Evolutionary conservation across 2,888 invertebrate genomes (phyloP).

Genomic region (Notocelia uddmanniana): DNA sequence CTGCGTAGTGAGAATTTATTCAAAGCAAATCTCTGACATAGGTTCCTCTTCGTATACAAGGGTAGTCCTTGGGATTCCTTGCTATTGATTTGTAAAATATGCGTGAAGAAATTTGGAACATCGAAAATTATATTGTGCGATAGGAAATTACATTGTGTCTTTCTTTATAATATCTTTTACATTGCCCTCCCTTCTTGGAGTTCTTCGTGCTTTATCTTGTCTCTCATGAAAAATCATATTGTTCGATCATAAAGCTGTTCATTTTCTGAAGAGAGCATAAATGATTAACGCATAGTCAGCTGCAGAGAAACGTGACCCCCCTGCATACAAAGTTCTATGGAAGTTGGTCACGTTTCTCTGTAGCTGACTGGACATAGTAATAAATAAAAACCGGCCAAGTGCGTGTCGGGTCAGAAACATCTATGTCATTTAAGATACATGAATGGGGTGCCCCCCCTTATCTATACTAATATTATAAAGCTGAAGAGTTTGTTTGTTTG

Average conservation of each 20-base stretch:
- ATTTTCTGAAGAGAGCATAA: constrained; percentile 16
- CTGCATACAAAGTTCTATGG: too few relatives aligned
- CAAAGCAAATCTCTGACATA: constrained; percentile 19
- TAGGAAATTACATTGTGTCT: constrained; percentile 7
- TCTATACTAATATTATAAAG: too few relatives aligned
- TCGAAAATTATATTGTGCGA: constrained; percentile 1
- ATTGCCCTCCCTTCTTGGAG: neutral
- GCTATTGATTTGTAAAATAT: constrained; percentile 19
- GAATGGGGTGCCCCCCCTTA: too few relatives aligned
- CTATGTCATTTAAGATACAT: too few relatives aligned
- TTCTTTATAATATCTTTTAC: constrained; percentile 15
- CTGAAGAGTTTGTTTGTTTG: too few relatives aligned
- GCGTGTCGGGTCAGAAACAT: too few relatives aligned
- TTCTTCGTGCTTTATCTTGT: constrained; percentile 11
- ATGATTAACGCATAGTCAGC: constrained; percentile 2
- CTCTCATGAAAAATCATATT: constrained; percentile 1
- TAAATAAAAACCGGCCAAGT: too few relatives aligned
- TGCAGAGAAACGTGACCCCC: too few relatives aligned
- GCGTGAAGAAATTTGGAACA: neutral
- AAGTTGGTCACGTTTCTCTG: too few relatives aligned
- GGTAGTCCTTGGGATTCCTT: constrained; percentile 13
- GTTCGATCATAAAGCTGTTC: constrained; percentile 9
- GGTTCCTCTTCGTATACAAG: constrained; percentile 8
- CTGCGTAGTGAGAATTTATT: constrained; percentile 37
- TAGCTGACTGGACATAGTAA: too few relatives aligned